These are phyloP conservation scores for Drosophila pachea DNA, from an alignment of 1,140 invertebrate genomes.

Conservation along the genomic window DNA sequence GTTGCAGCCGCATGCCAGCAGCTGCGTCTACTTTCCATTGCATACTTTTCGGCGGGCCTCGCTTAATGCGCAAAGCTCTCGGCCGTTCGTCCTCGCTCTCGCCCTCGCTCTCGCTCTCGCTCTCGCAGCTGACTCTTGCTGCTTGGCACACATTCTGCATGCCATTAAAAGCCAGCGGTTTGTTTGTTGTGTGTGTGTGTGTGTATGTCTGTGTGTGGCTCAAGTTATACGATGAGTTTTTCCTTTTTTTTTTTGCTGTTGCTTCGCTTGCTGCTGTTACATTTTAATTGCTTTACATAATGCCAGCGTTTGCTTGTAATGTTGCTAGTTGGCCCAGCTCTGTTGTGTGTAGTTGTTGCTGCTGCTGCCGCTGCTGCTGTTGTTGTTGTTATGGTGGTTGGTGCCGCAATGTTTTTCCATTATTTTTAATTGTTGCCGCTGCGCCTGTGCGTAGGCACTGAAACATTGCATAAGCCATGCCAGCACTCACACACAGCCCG, in stretches of 20 bases:
- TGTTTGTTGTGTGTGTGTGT: constrained; percentile 41
- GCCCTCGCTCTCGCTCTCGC: not conserved
- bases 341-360: constrained; percentile 15
- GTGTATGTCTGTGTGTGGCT: constrained; percentile 30
- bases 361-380: constrained; percentile 12
- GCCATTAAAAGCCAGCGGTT: constrained; percentile 69
- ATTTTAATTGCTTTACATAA: constrained; percentile 77
- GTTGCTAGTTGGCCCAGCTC: constrained; percentile 18
- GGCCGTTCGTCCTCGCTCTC: not conserved
- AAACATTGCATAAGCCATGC: constrained; percentile 20
- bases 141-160: constrained; percentile 54
- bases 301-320: constrained; percentile 46
- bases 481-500: constrained; percentile 15
- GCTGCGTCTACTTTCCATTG: constrained; percentile 25
- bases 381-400: constrained; percentile 14
- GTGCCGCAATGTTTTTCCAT: constrained; percentile 54
- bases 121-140: constrained; percentile 8
- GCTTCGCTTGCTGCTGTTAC: constrained; percentile 41
- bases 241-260: constrained; percentile 33
- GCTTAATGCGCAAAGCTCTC: constrained; percentile 22
- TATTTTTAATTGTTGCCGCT: constrained; percentile 70
- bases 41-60: constrained; percentile 36
- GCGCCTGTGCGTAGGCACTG: constrained; percentile 34
- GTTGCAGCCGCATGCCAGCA: constrained; percentile 34
- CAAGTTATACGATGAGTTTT: constrained; percentile 55